Evolutionary conservation across 2,888 invertebrate species (phyloP), one percentile per base, ranked within the genome.

Genomic region (Heliconius ethilla): DNA sequence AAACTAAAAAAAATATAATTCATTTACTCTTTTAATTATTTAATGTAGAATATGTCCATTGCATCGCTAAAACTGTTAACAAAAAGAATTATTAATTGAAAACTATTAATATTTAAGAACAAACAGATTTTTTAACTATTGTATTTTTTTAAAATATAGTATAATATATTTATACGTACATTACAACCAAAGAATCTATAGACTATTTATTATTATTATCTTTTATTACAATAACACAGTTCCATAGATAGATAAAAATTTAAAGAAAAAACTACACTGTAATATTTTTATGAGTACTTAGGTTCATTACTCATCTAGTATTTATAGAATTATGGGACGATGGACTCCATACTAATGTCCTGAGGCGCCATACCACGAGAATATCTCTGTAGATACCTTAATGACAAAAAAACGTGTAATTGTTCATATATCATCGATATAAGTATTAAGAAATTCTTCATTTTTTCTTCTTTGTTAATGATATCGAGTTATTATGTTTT

Each of bases 271-370:
- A 27, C 15, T 15, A 2, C 3, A 55, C n/a, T 72, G 55, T 72
- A 72, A 72, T 72, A 72, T 72, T 72, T 72, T 72, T 55, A 72
- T 59, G 70, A 29, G 5, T 15, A 72, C 55, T 72, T 55, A 59
- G 72, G 55, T 55, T 33, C 72, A 72, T 72, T 29, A 59, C 72
- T 72, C 72, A 72, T 72, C 55, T 72, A 59, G 55, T 72, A 72
- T 72, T 72, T 72, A 72, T 72, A 51, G 72, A 55, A 29, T 55
- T 72, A 59, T 27, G 33, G 55, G 72, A 29, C 55, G 29, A 55
- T 11, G 72, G 13, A 55, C 55, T 72, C 55, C 72, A 25, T 72
- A 72, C 55, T 72, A 72, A 72, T 72, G 55, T 72, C 72, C 33
- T 72, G 7, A 72, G 55, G 72, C 55, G 51, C 72, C 72, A 72